Evolutionary conservation across 2,888 invertebrate genomes (phyloP).

Genomic region (Corbicula japonica): DNA sequence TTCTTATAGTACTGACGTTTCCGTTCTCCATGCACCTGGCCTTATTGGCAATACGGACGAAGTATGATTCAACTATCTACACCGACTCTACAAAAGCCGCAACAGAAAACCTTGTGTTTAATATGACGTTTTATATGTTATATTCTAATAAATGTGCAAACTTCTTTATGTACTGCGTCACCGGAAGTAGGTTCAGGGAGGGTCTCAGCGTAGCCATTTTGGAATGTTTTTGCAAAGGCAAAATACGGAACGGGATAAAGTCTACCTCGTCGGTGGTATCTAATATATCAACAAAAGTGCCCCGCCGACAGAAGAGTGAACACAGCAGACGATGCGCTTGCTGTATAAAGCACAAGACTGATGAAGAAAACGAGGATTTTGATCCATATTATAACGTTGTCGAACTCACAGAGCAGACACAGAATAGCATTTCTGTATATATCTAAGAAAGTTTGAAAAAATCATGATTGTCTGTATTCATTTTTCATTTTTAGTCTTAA

Average conservation of each 20-base stretch:
- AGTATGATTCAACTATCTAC: conserved; percentile 64
- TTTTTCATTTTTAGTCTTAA: too few relatives aligned
- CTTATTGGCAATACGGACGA: conserved; percentile 54
- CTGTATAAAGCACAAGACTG: too few relatives aligned
- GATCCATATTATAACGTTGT: conserved; percentile 4
- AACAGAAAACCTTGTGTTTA: conserved; percentile 69
- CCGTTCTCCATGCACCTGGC: conserved; percentile 75
- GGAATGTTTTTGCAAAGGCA: conserved; percentile 10
- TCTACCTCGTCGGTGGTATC: conserved; percentile 4
- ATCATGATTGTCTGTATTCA: too few relatives aligned
- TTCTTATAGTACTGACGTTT: conserved; percentile 73
- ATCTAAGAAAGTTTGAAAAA: conserved; percentile 1
- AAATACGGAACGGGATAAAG: neutral
- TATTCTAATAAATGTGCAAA: conserved; percentile 80
- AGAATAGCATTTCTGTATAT: conserved; percentile 43
- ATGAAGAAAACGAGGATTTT: neutral
- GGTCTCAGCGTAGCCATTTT: conserved; percentile 51
- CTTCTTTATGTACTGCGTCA: conserved; percentile 75
- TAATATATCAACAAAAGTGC: neutral
- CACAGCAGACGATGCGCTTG: conserved; percentile 6
- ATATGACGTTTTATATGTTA: conserved; percentile 76
- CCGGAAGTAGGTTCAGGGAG: conserved; percentile 73
- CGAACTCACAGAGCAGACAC: conserved; percentile 34
- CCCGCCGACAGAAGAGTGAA: neutral
- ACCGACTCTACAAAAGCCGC: conserved; percentile 59